Base-by-base conservation (phyloP, 2,797 vertebrate genomes). In the Iguana delicatissima region DNA sequence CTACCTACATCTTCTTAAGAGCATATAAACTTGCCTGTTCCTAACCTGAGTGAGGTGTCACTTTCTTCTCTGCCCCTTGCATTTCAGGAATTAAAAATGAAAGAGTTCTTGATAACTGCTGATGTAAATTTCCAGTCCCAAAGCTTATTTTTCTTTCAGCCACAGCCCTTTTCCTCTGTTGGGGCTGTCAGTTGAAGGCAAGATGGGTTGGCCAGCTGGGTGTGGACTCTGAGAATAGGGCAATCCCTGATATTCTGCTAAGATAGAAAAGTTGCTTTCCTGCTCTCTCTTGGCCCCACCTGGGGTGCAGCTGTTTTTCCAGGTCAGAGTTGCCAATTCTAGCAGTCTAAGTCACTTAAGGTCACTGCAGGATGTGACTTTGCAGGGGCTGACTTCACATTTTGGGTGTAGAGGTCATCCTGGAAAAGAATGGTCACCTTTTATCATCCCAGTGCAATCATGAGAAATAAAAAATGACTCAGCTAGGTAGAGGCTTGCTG, bases 81-180 rank as follows among this genome's bases (percentile, higher is more conserved):
- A 35, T 8, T 38, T 29, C 38, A 73, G 76, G 85, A 84, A 50
- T 87, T 81, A 84, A 62, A 32, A 57, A 52, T 57, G 52, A 50
- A 82, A 93, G 94, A 89, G 89, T 86, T 84, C 87, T 89, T 18
- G 38, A 6, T 73, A 59, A 77, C 38, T 59, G 18, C 35, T 94
- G 84, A 86, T 76, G 87, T 91, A 92, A 96, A 93, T 52, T 90
- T 86, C 74, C 87, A 89, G 84, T 87, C 90, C 85, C 95, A 92
- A 93, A 94, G 96, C 97, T 94, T 95, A 92, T 92, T 79, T 90
- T 86, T 92, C 96, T 96, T 97, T 96, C 96, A 96, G 95, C 95
- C 96, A 96, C 97, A 96, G 95, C 96, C 96, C 88, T 96, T 97
- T 98, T 98, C 96, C 97, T 97, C 96, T 94, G 95, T 95, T 93